Evolutionary conservation across 1,140 invertebrate species (phyloP).

Genomic region (Battus philenor): DNA sequence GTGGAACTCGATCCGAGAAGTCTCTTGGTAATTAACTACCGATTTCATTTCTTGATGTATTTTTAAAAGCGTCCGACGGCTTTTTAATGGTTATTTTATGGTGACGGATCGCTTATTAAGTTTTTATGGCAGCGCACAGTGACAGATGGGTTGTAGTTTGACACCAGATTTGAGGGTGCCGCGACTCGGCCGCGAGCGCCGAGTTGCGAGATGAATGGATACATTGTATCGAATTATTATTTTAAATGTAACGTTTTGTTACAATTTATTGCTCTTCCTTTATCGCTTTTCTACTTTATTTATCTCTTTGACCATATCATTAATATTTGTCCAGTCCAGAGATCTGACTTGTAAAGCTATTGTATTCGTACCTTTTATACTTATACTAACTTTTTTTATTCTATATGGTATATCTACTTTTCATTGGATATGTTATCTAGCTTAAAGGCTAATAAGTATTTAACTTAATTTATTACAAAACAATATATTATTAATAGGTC

Average conservation of each 20-base stretch:
- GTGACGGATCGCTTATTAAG: conserved; percentile 75
- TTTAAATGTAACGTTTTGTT: conserved; percentile 18
- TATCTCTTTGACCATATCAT: too few relatives aligned
- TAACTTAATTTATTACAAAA: too few relatives aligned
- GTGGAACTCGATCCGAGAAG: conserved; percentile 59
- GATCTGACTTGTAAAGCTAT: too few relatives aligned
- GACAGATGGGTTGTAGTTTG: conserved; percentile 72
- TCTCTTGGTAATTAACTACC: conserved; percentile 74
- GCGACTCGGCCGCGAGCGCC: conserved; percentile 16
- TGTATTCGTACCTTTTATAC: too few relatives aligned
- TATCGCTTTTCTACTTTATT: not conserved
- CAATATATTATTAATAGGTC: too few relatives aligned
- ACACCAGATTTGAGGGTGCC: conserved; percentile 62
- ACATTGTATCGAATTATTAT: conserved; percentile 21
- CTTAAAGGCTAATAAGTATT: too few relatives aligned
- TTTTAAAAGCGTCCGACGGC: conserved; percentile 73
- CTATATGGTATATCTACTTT: too few relatives aligned
- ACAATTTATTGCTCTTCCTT: not conserved
- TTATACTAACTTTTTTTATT: too few relatives aligned
- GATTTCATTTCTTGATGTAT: conserved; percentile 74
- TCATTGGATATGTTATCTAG: too few relatives aligned
- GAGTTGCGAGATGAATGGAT: conserved; percentile 25
- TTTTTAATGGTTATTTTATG: conserved; percentile 75
- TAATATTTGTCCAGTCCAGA: too few relatives aligned
- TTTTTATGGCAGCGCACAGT: conserved; percentile 62